Evolutionary conservation across 2,113 vertebrate genomes (phyloP), one percentile per base, ranked within the genome.

Genomic region (Phaetusa simplex): DNA sequence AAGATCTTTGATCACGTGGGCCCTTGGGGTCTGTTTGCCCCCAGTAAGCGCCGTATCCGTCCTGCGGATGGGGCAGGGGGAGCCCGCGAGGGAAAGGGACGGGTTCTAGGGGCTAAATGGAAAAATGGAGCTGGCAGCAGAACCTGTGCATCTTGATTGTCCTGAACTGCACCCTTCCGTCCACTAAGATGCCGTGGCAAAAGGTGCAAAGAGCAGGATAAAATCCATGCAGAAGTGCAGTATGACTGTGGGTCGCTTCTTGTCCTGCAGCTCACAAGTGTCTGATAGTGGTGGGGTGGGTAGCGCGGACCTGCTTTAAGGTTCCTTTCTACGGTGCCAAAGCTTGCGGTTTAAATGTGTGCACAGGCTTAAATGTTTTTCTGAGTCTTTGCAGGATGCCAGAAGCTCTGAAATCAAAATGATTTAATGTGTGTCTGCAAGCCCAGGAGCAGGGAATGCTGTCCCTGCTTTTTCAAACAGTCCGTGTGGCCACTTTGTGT

Each of bases 191-290:
- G 16, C 8, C 6, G 3, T 2, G 9, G 55, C 14, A 17, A 34
- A 34, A 36, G 29, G 61, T 6, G 2, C 34, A 3, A 23, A 34
- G 59, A 43, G 45, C 23, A 13, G 65, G 65, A 12, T 45, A 7
- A 49, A 67, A 21, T 3, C 2, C 2, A 1, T 5, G 64, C 52
- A 53, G 64, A 15, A n/a, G 26, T 12, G 17, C 30, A 6, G 40
- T 3, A 3, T 0, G 4, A 1, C 49, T 26, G 14, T 6, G 11
- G 69, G n/a, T 8, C 4, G 3, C 2, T 24, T 19, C 78, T 42
- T 6, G 18, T 30, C 70, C 36, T 23, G 76, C 20, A 17, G 45
- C 4, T 36, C 19, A 2, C 22, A 3, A 42, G 83, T 8, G 23
- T 8, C 79, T 64, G 58, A 8, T n/a, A 19, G 65, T 0, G 16